Conservation (phyloP, 2,113 vertebrate species). For the Stictonetta naevosa region DNA sequence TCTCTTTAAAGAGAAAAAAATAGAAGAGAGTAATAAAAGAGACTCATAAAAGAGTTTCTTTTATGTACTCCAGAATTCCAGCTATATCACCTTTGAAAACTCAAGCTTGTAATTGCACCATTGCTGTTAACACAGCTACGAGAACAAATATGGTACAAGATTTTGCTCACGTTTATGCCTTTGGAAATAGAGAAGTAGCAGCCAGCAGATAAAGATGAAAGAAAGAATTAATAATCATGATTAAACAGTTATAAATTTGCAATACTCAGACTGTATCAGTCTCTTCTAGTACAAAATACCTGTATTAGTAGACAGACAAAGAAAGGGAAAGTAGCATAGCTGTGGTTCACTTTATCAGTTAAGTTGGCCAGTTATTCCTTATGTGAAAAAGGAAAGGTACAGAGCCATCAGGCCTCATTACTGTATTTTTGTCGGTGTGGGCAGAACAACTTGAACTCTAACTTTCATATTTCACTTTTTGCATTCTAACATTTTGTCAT, state of each 20-base stretch:
- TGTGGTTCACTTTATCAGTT: neutral
- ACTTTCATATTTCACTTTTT: neutral
- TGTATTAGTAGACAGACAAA: neutral
- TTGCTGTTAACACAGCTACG: neutral
- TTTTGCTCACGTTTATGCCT: neutral
- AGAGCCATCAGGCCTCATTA: neutral
- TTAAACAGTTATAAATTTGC: neutral
- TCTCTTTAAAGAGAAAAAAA: neutral
- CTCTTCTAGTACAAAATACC: slow-evolving; percentile 11
- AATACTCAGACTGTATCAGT: neutral
- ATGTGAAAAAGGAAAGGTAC: neutral
- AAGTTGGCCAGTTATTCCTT: slow-evolving; percentile 4
- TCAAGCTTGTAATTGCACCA: neutral
- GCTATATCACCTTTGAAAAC: neutral
- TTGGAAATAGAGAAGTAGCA: neutral
- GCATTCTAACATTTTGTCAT: neutral
- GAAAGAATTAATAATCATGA: neutral
- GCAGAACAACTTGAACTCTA: slow-evolving; percentile 15
- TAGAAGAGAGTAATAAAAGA: too few species aligned
- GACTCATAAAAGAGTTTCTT: neutral
- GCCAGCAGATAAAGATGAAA: neutral
- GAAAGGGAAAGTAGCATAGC: neutral
- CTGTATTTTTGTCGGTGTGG: neutral
- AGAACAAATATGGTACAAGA: neutral
- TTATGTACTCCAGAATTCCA: neutral